Evolutionary conservation across 2,888 invertebrate genomes (phyloP).

Genomic region (Dryobota labecula): DNA sequence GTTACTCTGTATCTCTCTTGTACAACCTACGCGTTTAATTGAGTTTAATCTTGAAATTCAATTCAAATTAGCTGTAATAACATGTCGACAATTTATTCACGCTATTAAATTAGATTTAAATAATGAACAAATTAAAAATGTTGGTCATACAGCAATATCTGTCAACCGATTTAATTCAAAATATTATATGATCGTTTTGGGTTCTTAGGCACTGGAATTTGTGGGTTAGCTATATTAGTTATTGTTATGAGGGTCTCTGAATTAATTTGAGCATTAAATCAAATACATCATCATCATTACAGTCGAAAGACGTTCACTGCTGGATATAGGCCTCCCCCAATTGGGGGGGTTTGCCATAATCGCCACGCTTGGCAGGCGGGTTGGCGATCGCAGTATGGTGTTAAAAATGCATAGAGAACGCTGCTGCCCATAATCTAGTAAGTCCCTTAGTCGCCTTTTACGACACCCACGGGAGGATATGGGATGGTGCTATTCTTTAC

Average conservation of each 20-base stretch:
- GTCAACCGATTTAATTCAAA: slow-evolving; percentile 35
- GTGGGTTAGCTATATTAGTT: slow-evolving; percentile 22
- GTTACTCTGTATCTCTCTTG: slow-evolving; percentile 29
- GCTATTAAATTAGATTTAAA: slow-evolving; percentile 42
- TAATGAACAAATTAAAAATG: slow-evolving; percentile 25
- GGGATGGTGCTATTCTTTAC: too few relatives aligned
- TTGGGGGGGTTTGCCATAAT: too few relatives aligned
- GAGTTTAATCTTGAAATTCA: slow-evolving; percentile 51
- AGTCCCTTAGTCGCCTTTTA: too few relatives aligned
- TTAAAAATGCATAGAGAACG: too few relatives aligned
- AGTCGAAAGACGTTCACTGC: too few relatives aligned
- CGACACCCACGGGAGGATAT: too few relatives aligned
- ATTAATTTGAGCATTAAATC: slow-evolving; percentile 27
- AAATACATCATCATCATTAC: too few relatives aligned
- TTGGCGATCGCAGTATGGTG: too few relatives aligned
- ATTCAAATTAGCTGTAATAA: slow-evolving; percentile 46
- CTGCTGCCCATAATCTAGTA: too few relatives aligned
- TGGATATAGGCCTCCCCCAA: too few relatives aligned
- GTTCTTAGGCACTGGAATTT: slow-evolving; percentile 14
- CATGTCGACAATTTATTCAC: slow-evolving; percentile 41
- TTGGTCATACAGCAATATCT: slow-evolving; percentile 40
- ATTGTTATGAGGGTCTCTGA: slow-evolving; percentile 24
- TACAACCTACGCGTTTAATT: slow-evolving; percentile 37
- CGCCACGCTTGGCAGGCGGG: too few relatives aligned
- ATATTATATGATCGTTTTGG: slow-evolving; percentile 26